Evolutionary conservation across 1,140 invertebrate species (phyloP).

Genomic region (Riptortus pedestris): DNA sequence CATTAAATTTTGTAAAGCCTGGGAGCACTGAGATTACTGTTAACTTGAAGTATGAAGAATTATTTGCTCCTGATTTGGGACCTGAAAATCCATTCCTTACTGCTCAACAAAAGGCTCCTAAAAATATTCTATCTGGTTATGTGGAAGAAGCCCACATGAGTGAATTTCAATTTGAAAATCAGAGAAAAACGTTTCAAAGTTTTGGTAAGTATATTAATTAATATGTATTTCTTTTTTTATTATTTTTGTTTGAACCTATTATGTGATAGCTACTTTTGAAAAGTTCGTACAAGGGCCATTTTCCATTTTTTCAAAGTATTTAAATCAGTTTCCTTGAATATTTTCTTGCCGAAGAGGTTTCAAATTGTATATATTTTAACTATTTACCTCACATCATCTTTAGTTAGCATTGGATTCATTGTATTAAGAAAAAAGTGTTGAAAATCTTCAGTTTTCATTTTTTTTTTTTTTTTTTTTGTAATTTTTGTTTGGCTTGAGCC

Average conservation of each 20-base stretch:
- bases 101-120: slow-evolving; percentile 69
- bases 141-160: slow-evolving; percentile 91
- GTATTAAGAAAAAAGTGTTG: too few species aligned
- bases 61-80: slow-evolving; percentile 84
- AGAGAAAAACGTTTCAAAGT: slow-evolving; percentile 86
- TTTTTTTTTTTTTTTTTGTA: too few species aligned
- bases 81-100: slow-evolving; percentile 87
- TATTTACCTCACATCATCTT: too few species aligned
- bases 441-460: too few species aligned
- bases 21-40: slow-evolving; percentile 67
- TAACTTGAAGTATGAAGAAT: slow-evolving; percentile 92
- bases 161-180: slow-evolving; percentile 97
- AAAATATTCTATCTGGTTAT: slow-evolving; percentile 90
- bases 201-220: slow-evolving; percentile 52
- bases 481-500: too few species aligned
- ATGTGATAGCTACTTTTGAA: not conserved
- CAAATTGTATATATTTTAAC: too few species aligned
- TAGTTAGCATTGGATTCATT: too few species aligned
- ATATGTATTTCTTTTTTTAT: not conserved
- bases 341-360: too few species aligned
- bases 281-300: not conserved
- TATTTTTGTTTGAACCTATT: too few species aligned
- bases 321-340: too few species aligned
- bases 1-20: slow-evolving; percentile 54
- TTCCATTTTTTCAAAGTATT: too few species aligned